These are phyloP conservation scores for Ernsta delagoae DNA, from an alignment of 2,888 invertebrate species.

Conservation along the genomic window DNA sequence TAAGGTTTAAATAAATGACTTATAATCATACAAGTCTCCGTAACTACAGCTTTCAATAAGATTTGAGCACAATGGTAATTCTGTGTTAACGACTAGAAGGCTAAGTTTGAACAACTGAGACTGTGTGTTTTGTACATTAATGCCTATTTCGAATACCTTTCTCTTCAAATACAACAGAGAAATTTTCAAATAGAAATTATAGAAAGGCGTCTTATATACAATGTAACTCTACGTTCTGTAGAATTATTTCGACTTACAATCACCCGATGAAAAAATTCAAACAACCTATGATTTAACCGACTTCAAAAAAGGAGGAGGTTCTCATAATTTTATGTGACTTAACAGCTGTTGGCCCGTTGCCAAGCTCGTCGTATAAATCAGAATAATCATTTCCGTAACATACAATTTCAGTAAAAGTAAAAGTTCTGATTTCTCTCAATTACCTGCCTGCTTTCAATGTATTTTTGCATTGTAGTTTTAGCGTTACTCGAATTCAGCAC, in stretches of 20 bases:
- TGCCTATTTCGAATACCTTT: slow-evolving; percentile 59
- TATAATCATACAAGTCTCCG: too few species aligned
- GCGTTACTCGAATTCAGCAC: slow-evolving; percentile 14
- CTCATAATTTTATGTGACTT: slow-evolving; percentile 4
- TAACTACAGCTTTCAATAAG: too few species aligned
- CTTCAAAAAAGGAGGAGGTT: background rate
- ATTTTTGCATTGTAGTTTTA: slow-evolving; percentile 15
- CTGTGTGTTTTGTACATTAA: slow-evolving; percentile 47
- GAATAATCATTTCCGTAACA: slow-evolving; percentile 22
- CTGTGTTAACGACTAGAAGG: slow-evolving; percentile 10
- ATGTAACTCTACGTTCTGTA: slow-evolving; percentile 24
- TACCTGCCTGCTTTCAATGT: slow-evolving; percentile 15
- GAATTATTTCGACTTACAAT: slow-evolving; percentile 29
- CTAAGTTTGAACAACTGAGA: slow-evolving; percentile 44
- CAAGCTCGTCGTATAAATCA: slow-evolving; percentile 8
- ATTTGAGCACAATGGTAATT: background rate
- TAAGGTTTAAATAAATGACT: too few species aligned
- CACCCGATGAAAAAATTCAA: slow-evolving; percentile 15
- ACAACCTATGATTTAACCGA: slow-evolving; percentile 14
- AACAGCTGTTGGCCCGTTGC: background rate
- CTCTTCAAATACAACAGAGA: slow-evolving; percentile 62
- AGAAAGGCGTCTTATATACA: slow-evolving; percentile 53
- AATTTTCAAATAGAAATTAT: slow-evolving; percentile 51
- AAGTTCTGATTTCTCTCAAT: slow-evolving; percentile 30
- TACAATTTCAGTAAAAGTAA: slow-evolving; percentile 36